Conservation (phyloP, 1,140 invertebrate species). For the Euwallacea similis region DNA sequence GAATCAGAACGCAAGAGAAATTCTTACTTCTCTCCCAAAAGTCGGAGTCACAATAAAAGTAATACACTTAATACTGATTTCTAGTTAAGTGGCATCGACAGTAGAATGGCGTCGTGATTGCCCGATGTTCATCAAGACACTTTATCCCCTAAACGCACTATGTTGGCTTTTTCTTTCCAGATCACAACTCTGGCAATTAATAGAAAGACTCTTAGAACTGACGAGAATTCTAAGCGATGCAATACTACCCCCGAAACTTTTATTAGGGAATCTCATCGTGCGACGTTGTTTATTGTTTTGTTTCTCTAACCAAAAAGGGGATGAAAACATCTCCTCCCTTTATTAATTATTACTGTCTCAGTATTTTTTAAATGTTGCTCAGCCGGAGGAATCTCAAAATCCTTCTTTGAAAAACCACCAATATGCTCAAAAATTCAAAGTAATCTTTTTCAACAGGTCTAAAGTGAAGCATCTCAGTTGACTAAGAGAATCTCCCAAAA, state of each 20-base stretch:
- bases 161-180: conserved; percentile 43
- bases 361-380: too few relatives aligned
- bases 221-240: conserved; percentile 48
- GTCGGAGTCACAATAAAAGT: conserved; percentile 32
- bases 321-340: too few relatives aligned
- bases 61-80: conserved; percentile 50
- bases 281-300: too few relatives aligned
- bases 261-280: neutral
- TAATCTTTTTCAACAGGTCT: too few relatives aligned
- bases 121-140: conserved; percentile 50
- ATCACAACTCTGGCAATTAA: conserved; percentile 50
- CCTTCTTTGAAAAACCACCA: too few relatives aligned
- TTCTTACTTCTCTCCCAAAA: neutral
- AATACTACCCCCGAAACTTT: conserved; percentile 26
- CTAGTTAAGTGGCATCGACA: conserved; percentile 49
- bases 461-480: too few relatives aligned
- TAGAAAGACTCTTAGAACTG: conserved; percentile 47
- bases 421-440: too few relatives aligned
- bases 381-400: too few relatives aligned
- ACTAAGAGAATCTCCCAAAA: too few relatives aligned
- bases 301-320: too few relatives aligned
- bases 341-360: too few relatives aligned
- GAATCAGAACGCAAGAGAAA: too few relatives aligned
- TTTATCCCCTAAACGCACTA: conserved; percentile 46
- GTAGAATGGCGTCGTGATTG: conserved; percentile 50